Conservation (phyloP, 2,113 vertebrate species). For the Pandion haliaetus region DNA sequence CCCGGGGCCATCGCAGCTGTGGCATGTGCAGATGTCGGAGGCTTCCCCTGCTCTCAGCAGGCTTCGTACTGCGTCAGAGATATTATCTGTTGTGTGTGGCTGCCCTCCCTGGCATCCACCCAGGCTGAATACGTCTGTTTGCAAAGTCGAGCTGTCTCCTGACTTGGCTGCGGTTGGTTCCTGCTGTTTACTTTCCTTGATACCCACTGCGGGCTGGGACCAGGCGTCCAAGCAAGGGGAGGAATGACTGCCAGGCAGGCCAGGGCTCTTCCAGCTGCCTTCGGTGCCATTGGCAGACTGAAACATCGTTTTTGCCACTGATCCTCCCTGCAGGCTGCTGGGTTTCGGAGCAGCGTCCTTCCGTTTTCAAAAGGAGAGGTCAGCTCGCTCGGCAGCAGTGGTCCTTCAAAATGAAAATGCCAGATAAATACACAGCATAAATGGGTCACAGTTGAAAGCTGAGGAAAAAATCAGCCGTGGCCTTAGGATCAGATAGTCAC, state of each 20-base stretch:
- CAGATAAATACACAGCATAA: not conserved
- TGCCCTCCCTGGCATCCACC: not conserved
- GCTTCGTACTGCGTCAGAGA: not conserved
- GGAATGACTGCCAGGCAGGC: not conserved
- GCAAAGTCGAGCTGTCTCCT: not conserved
- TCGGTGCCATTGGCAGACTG: not conserved
- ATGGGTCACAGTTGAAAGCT: not conserved
- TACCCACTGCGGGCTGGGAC: not conserved
- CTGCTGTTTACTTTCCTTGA: not conserved
- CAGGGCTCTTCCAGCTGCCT: not conserved
- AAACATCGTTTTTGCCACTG: not conserved
- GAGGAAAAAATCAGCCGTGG: not conserved
- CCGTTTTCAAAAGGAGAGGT: not conserved
- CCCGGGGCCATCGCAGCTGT: accelerated
- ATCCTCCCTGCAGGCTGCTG: not conserved
- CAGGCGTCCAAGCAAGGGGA: accelerated
- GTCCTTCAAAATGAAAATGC: not conserved
- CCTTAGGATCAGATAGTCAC: not conserved
- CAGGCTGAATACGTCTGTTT: not conserved
- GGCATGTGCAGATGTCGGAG: not conserved
- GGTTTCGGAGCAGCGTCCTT: not conserved
- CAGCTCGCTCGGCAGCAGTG: not conserved
- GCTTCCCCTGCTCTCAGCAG: not conserved
- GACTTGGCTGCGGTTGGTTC: not conserved
- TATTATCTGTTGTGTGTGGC: not conserved